phyloP scores from a whole-genome alignment of 2,888 invertebrate species.

The Archaeoteleia sp. region DNA sequence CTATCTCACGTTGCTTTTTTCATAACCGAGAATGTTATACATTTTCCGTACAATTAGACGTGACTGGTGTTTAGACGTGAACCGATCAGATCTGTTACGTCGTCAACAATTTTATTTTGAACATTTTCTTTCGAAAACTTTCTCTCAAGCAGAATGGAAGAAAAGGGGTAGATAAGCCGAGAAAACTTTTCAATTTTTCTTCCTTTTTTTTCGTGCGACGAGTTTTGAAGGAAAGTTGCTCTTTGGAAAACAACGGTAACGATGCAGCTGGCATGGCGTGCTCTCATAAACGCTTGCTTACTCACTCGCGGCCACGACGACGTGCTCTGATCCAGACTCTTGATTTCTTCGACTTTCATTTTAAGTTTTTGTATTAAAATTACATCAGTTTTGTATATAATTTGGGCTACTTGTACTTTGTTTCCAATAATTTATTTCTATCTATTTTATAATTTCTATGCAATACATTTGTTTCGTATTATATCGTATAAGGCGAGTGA shows the following conservation, averaged over 20 bases:
- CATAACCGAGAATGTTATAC: constrained; percentile 1
- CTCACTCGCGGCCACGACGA: constrained; percentile 16
- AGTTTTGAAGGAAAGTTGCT: neutral
- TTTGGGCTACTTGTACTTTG: too few relatives aligned
- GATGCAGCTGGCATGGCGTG: constrained; percentile 64
- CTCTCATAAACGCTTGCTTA: constrained; percentile 33
- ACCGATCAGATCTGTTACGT: constrained; percentile 6
- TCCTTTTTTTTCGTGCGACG: constrained; percentile 20
- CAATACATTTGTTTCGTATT: too few relatives aligned
- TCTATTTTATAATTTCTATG: too few relatives aligned
- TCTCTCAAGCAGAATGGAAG: too few relatives aligned
- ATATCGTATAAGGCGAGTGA: neutral
- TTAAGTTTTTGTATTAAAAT: neutral
- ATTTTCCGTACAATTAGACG: neutral
- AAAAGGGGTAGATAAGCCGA: too few relatives aligned
- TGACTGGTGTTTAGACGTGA: constrained; percentile 5
- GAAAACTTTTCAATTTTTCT: neutral
- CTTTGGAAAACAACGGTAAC: constrained; percentile 24
- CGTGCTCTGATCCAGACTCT: constrained; percentile 19
- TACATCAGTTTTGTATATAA: neutral
- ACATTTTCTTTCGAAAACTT: neutral
- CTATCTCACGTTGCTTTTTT: constrained; percentile 30
- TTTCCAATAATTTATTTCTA: too few relatives aligned
- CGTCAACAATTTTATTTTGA: constrained; percentile 28
- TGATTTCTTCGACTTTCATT: constrained; percentile 20